Evolutionary conservation across 1,140 invertebrate species (phyloP), one percentile per base, ranked within the genome.

Genomic region (Cyclina sinensis): DNA sequence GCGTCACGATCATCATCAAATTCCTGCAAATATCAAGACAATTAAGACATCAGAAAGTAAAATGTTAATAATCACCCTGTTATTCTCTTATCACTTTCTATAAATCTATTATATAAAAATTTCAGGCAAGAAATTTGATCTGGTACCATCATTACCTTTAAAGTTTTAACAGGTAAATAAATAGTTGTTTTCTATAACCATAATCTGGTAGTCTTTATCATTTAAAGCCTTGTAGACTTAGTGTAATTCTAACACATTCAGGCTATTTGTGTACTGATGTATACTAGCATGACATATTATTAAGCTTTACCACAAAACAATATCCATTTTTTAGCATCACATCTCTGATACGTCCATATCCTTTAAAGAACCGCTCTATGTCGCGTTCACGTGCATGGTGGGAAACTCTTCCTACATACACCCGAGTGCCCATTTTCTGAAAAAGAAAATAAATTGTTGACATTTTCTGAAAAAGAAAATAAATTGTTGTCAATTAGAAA

Each of bases 271-370:
- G n/a, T n/a, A n/a, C n/a, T 51, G 18, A 51, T 51, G 48, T 11
- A 51, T 51, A 51, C 9, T 51, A 51, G n/a, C n/a, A n/a, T 11
- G 48, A 51, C 48, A 51, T n/a, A n/a, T n/a, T 27, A 57, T 57
- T 43, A 4, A 7, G 4, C 14, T 76, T 87, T 70, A 87, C 85
- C 54, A 87, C 85, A 87, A 87, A 99, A 91, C 98, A 98, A 96
- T 99, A 99, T 93, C 99, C 99, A 96, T 99, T 99, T 96, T 99
- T 99, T 93, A 99, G 98, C 89, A 99, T 97, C 93, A 99, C 98
- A 95, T 99, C 99, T 94, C 98, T 97, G 94, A 99, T 99, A 93
- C 98, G 97, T 92, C 99, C 99, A 96, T 98, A 99, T 91, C 98
- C 98, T 96, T 98, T 98, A 96, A 99, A 99, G 96, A 99, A 99